phyloP scores from a whole-genome alignment of 2,113 vertebrate species.

The Malurus alboscapulatus region DNA sequence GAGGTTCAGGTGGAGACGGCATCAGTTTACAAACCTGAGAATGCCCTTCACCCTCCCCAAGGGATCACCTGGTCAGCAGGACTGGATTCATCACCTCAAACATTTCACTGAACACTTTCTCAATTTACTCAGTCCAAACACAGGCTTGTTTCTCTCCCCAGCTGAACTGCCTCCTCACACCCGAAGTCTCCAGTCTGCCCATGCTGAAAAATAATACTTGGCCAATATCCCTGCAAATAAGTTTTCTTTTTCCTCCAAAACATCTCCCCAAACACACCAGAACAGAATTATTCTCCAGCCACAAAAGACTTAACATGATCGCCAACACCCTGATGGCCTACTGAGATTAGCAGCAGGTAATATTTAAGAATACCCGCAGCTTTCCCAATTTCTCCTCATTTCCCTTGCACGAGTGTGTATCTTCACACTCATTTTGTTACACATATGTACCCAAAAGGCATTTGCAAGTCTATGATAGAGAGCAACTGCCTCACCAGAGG shows the following conservation, averaged over 20 bases:
- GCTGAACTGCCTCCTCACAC: not conserved
- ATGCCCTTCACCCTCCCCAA: not conserved
- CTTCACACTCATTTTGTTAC: not conserved
- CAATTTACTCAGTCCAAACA: not conserved
- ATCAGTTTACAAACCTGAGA: not conserved
- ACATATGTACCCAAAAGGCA: not conserved
- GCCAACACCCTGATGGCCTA: not conserved
- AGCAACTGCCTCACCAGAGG: not conserved
- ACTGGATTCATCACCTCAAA: not conserved
- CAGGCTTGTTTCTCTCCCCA: not conserved
- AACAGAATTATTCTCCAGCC: not conserved
- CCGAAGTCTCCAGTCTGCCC: not conserved
- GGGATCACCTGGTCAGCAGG: not conserved
- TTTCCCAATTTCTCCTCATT: not conserved
- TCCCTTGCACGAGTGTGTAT: not conserved
- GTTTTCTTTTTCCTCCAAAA: not conserved
- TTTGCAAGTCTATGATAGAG: not conserved
- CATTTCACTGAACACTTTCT: not conserved
- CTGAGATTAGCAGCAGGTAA: not conserved
- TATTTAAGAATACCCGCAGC: not conserved
- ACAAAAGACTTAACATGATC: not conserved
- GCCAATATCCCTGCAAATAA: not conserved
- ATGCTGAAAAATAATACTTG: not conserved
- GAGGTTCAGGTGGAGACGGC: not conserved
- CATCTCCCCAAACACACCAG: not conserved